Evolutionary conservation across 2,888 invertebrate species (phyloP), one percentile per base, ranked within the genome.

Genomic region (Rotaria sp.): DNA sequence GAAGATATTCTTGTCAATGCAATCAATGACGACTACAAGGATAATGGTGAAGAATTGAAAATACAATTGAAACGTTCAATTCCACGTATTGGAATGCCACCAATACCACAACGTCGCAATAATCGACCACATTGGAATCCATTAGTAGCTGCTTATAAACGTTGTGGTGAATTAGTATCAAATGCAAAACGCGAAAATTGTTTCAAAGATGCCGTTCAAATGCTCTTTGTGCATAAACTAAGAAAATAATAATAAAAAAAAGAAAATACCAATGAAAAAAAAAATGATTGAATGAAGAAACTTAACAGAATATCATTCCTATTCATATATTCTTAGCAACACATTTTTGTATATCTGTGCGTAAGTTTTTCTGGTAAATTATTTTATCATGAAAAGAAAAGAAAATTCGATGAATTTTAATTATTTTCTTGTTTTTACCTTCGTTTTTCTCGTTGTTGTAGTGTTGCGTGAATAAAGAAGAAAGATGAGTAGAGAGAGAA

Each of bases 151-250:
- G 80, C 80, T 13, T 80, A 80, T 80, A 80, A 80, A 7, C 80
- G 80, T 13, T 80, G 80, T n/a, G 45, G 80, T 24, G 80, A 80
- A 80, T 80, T 80, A n/a, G 15, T 26, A 45, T 67, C 30, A 7
- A 2, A 24, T 26, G 45, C 2, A 7, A n/a, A 45, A 24, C 24
- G 80, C 3, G 80, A 80, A n/a, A 10, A 26, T 45, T 80, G 80
- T 45, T 80, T 80, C 45, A 80, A 80, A 80, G 45, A 80, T 4
- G 80, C 80, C 13, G 80, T 80, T 26, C 80, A 80, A 80, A 80
- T 80, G 80, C 80, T 80, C 26, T 80, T 80, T 80, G 80, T 80
- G 26, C 45, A 80, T 80, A 80, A 80, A 80, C 45, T 80, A 1
- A 80, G 45, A 80, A 80, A 80, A 80, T 80, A 80, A 80, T n/a